phyloP scores from a whole-genome alignment of 2,888 invertebrate species.

The Cosmia trapezina region DNA sequence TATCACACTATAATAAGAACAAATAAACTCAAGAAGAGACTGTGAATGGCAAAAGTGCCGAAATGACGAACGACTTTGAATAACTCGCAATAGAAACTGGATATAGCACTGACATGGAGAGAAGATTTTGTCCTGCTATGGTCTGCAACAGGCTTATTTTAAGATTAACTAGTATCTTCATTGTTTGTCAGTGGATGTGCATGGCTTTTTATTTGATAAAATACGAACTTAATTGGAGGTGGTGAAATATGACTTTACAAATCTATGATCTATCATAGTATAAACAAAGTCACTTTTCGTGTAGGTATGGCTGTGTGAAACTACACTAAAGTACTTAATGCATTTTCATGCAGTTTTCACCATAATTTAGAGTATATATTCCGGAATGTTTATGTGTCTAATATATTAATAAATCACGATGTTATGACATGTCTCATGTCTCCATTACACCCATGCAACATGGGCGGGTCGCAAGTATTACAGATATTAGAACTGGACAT shows the following conservation, averaged over 20 bases:
- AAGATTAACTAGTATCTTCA: neutral
- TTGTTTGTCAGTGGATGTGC: neutral
- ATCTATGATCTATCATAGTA: too few relatives aligned
- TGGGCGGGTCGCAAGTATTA: neutral
- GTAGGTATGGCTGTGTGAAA: too few relatives aligned
- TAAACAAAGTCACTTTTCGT: too few relatives aligned
- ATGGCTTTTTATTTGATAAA: too few relatives aligned
- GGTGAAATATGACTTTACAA: too few relatives aligned
- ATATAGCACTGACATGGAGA: neutral
- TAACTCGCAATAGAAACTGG: neutral
- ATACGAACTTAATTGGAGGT: too few relatives aligned
- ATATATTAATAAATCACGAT: neutral
- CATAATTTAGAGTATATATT: neutral
- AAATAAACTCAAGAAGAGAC: neutral
- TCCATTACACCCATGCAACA: neutral
- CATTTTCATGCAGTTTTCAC: too few relatives aligned
- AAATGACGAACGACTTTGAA: slow-evolving; percentile 15
- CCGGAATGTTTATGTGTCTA: neutral
- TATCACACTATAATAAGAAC: neutral
- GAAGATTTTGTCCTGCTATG: neutral
- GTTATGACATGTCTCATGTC: neutral
- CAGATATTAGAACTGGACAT: neutral
- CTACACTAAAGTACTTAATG: too few relatives aligned
- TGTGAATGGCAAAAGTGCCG: neutral
- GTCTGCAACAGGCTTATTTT: neutral